Evolutionary conservation across 2,113 vertebrate species (phyloP).

Genomic region (Hippocampus barbouri): DNA sequence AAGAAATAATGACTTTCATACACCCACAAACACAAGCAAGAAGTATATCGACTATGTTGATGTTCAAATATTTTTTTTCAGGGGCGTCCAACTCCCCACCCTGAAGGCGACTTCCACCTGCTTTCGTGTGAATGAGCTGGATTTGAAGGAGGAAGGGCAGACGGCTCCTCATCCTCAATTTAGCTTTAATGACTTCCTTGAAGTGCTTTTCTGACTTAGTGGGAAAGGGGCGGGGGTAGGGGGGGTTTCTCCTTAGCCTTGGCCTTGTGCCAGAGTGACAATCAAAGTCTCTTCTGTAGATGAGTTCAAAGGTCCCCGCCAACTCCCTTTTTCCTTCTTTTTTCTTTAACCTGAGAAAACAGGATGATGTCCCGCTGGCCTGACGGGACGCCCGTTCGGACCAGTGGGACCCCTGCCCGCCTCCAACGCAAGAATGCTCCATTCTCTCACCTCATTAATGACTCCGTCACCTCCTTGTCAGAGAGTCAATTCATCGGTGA

Average conservation of each 20-base stretch:
- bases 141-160: conserved; percentile 23
- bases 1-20: too few species aligned
- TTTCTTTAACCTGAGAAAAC: conserved; percentile 47
- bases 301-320: conserved; percentile 63
- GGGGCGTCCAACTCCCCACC: too few species aligned
- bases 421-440: conserved; percentile 38
- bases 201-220: conserved; percentile 63
- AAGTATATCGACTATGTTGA: too few species aligned
- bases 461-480: background rate
- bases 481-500: conserved; percentile 76
- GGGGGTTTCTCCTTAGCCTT: conserved; percentile 62
- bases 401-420: conserved; percentile 45
- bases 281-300: conserved; percentile 78
- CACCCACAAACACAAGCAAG: too few species aligned
- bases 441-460: conserved; percentile 18
- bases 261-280: conserved; percentile 81
- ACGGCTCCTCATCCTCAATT: conserved; percentile 54
- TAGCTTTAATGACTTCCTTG: conserved; percentile 69
- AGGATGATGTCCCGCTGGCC: conserved; percentile 76
- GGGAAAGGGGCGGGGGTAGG: conserved; percentile 7
- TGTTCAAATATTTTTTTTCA: too few species aligned
- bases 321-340: conserved; percentile 63
- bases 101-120: conserved; percentile 6
- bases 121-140: background rate
- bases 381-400: conserved; percentile 62